Base-by-base conservation (phyloP, 2,113 vertebrate genomes). In the Apistogramma diplotaenia region DNA sequence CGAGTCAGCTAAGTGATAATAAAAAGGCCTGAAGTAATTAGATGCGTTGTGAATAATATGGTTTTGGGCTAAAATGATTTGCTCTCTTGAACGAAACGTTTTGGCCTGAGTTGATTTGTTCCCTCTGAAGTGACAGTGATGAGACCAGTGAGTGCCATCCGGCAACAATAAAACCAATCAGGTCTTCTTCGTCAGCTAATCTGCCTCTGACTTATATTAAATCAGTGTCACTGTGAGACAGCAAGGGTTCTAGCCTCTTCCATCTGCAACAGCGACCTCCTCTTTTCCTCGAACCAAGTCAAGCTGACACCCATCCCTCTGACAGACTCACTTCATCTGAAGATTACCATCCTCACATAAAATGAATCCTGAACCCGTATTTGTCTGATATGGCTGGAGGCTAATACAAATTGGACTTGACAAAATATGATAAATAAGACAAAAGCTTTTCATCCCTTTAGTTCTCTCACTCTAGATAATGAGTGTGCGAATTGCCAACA, bases 391-490 rank as follows among this genome's bases (percentile, higher is more conserved):
- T 85, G 59, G 82, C 85, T 83, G 65, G 3, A 33, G 87, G 86
- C 83, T 90, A 91, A 94, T 85, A 89, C 85, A 90, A 92, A 94
- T 93, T 92, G 84, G 92, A 92, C 73, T 89, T 76, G 89, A 94
- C 86, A 89, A 91, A 89, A 90, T 88, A 93, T 89, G 92, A 95
- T 83, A 86, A 85, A 89, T 78, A 82, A 90, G 89, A 82, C 78
- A 87, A 86, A 76, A 12, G 74, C 71, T 89, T 81, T 85, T 90
- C 84, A 74, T 90, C 72, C 74, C 29, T 87, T 86, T 91, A 75
- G 89, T 91, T 86, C 81, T 89, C 59, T 74, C 80, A 84, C 87
- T 88, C 82, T 62, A 85, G 83, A 71, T 90, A 87, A 76, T 87
- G 78, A 88, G 87, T 84, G 82, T 88, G 91, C 86, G 83, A 85